Percentiles rank a stretch among this genome's conserved stretches.
phyloP scores from a whole-genome alignment of 2,113 vertebrate species.

The Anas platyrhynchos region DNA sequence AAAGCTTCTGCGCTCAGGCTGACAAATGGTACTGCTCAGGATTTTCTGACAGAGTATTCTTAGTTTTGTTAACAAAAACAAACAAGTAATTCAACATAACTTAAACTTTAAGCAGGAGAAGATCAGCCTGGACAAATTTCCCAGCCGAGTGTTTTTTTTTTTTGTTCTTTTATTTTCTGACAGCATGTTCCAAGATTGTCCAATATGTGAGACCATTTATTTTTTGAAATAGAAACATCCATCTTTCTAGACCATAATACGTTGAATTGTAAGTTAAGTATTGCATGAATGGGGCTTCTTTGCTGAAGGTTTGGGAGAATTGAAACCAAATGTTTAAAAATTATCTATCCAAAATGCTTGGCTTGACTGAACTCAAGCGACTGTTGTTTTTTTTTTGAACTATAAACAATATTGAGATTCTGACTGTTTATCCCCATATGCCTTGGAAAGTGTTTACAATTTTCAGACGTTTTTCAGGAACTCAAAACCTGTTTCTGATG shows the following conservation, averaged over 20 bases:
- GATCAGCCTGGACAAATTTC: background rate
- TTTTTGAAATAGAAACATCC: background rate
- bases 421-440: slow-evolving; percentile 47
- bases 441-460: slow-evolving; percentile 50
- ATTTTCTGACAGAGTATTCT: background rate
- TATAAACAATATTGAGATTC: slow-evolving; percentile 48
- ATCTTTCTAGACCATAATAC: background rate
- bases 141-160: background rate
- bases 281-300: slow-evolving; percentile 20
- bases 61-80: background rate
- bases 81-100: background rate
- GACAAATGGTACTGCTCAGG: background rate
- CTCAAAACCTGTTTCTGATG: slow-evolving; percentile 44
- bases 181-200: background rate
- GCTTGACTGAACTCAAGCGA: background rate
- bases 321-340: slow-evolving; percentile 63
- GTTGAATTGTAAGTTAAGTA: background rate
- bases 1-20: background rate
- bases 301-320: slow-evolving; percentile 21
- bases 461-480: slow-evolving; percentile 34
- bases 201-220: background rate
- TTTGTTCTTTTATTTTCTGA: background rate
- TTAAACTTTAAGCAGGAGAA: background rate
- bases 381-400: background rate
- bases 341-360: slow-evolving; percentile 26